phyloP scores from a whole-genome alignment of 2,888 invertebrate genomes.

The Artemia sinica region DNA sequence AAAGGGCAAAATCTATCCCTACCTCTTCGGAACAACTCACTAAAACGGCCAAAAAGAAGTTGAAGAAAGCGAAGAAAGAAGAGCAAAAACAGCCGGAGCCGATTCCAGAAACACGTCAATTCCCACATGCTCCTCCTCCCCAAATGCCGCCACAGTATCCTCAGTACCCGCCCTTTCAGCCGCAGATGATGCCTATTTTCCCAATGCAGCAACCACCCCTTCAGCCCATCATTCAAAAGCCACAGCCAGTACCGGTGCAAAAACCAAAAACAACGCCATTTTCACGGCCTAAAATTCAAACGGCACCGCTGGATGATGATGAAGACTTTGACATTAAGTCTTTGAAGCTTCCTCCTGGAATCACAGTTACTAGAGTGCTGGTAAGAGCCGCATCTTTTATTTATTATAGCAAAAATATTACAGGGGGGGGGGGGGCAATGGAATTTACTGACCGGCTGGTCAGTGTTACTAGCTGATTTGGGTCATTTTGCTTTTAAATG shows the following conservation, averaged over 20 bases:
- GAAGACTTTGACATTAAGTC: constrained; percentile 27
- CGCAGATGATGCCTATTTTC: constrained; percentile 2
- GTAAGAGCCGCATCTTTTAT: constrained; percentile 17
- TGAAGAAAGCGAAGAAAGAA: constrained; percentile 21
- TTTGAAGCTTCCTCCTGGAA: constrained; percentile 54
- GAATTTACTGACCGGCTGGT: too few relatives aligned
- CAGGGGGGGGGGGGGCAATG: too few relatives aligned
- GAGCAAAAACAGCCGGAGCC: not conserved
- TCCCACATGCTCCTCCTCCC: constrained; percentile 14
- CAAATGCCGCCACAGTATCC: constrained; percentile 1
- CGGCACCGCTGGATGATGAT: constrained; percentile 9
- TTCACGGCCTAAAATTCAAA: not conserved
- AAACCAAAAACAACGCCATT: constrained; percentile 9
- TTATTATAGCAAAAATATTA: too few relatives aligned
- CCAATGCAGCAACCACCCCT: not conserved
- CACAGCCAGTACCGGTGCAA: not conserved
- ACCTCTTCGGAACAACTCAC: constrained; percentile 14
- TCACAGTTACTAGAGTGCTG: constrained; percentile 52
- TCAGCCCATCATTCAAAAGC: not conserved
- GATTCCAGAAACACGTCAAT: constrained; percentile 17
- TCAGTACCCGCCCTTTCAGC: constrained; percentile 1
- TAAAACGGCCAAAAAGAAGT: constrained; percentile 24
- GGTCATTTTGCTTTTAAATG: too few relatives aligned
- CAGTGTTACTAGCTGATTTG: too few relatives aligned
- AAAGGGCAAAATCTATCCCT: constrained; percentile 16